Percentiles rank a stretch among this genome's conserved stretches.
Conservation (phyloP, 1,140 invertebrate species). For the Zaprionus africanus region DNA sequence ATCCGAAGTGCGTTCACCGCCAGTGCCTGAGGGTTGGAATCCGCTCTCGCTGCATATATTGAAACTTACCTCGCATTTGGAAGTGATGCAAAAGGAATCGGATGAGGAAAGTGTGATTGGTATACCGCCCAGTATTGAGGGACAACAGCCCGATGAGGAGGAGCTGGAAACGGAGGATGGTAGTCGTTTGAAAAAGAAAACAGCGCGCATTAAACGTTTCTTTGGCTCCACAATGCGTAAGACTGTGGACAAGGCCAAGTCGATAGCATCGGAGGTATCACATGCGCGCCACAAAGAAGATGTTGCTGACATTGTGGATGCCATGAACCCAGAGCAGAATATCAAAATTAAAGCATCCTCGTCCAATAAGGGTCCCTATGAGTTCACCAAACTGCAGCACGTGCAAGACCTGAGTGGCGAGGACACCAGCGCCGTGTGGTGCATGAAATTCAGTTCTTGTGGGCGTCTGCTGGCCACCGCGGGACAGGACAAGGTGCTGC, state of each 20-base stretch:
- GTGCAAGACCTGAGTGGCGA: conserved; percentile 92
- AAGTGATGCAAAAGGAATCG: conserved; percentile 86
- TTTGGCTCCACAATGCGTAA: conserved; percentile 94
- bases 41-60: conserved; percentile 97
- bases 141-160: conserved; percentile 86
- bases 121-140: conserved; percentile 88
- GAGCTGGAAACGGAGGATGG: conserved; percentile 84
- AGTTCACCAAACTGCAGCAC: conserved; percentile 90
- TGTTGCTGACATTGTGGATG: conserved; percentile 93
- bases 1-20: conserved; percentile 82
- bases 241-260: conserved; percentile 95
- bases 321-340: conserved; percentile 92
- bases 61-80: conserved; percentile 87
- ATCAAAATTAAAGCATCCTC: conserved; percentile 97
- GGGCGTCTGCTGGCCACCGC: conserved; percentile 97
- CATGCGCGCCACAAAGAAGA: conserved; percentile 94
- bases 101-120: conserved; percentile 94
- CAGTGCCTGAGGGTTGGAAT: conserved; percentile 85
- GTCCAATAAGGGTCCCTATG: conserved; percentile 97
- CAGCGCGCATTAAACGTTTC: conserved; percentile 91
- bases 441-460: conserved; percentile 98
- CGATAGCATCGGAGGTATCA: conserved; percentile 93
- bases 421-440: conserved; percentile 97
- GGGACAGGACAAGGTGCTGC: conserved; percentile 96
- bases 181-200: conserved; percentile 85